phyloP scores from a whole-genome alignment of 2,888 invertebrate genomes.

The Antheraea assamensis region DNA sequence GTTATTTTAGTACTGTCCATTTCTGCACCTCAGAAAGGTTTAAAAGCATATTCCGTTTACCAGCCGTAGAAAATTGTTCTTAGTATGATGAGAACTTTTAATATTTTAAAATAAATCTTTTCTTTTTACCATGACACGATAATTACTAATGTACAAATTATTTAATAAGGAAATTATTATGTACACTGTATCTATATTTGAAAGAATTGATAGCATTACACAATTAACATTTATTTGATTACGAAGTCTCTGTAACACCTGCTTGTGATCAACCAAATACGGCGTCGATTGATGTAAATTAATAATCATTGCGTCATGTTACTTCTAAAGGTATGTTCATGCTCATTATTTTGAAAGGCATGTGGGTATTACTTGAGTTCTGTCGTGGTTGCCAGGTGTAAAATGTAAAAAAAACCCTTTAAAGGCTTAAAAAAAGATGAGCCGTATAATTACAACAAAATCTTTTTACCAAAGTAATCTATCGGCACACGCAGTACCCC shows the following conservation, averaged over 20 bases:
- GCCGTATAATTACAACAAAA: background rate
- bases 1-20: background rate
- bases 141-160: background rate
- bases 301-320: slow-evolving; percentile 61
- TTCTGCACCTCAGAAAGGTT: background rate
- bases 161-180: background rate
- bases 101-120: background rate
- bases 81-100: background rate
- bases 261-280: slow-evolving; percentile 44
- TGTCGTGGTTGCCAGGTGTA: slow-evolving; percentile 31
- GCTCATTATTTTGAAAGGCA: slow-evolving; percentile 65
- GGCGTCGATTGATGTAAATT: slow-evolving; percentile 60
- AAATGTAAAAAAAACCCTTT: background rate
- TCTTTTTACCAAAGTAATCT: background rate
- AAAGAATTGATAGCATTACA: background rate
- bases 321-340: slow-evolving; percentile 38
- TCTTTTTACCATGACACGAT: background rate
- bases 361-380: slow-evolving; percentile 33
- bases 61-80: background rate
- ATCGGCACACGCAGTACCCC: background rate
- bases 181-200: background rate
- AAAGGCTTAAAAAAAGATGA: background rate
- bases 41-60: background rate
- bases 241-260: slow-evolving; percentile 35
- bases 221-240: background rate